These are phyloP conservation scores for Melieria omissa DNA, from an alignment of 2,888 invertebrate genomes.

Conservation along the genomic window DNA sequence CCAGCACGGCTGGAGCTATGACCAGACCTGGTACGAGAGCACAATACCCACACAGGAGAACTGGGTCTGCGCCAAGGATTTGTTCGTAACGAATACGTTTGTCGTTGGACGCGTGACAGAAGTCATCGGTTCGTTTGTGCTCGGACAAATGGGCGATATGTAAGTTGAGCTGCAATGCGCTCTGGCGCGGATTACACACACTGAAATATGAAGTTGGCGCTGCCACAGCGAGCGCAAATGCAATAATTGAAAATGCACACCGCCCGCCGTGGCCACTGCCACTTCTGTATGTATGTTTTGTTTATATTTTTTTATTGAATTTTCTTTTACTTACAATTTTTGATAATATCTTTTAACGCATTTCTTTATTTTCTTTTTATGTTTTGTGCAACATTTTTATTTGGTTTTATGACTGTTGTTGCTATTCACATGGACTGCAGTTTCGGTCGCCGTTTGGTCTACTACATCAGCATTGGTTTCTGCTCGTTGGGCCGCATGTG, in stretches of 20 bases:
- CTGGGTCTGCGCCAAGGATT: constrained; percentile 71
- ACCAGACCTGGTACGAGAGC: constrained; percentile 68
- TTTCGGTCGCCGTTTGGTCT: constrained; percentile 68
- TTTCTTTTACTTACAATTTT: constrained; percentile 34
- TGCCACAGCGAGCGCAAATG: constrained; percentile 1
- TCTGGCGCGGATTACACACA: not conserved
- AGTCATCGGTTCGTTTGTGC: constrained; percentile 70
- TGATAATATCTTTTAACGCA: not conserved
- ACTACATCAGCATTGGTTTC: constrained; percentile 67
- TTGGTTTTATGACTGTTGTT: no score
- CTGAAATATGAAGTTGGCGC: constrained; percentile 14
- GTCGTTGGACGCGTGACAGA: constrained; percentile 69
- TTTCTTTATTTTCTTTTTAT: not conserved
- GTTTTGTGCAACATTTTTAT: no score
- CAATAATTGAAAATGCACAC: constrained; percentile 40
- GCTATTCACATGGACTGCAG: constrained; percentile 54
- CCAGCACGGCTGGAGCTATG: constrained; percentile 70
- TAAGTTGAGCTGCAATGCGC: constrained; percentile 58
- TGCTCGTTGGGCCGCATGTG: constrained; percentile 66
- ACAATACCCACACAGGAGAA: constrained; percentile 69
- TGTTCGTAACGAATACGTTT: constrained; percentile 70
- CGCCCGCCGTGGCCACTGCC: constrained; percentile 16
- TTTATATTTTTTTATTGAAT: constrained; percentile 29
- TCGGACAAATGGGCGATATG: constrained; percentile 72
- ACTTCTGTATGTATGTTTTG: constrained; percentile 6